phyloP scores from a whole-genome alignment of 1,140 invertebrate genomes.

The Ceratina australensis region DNA sequence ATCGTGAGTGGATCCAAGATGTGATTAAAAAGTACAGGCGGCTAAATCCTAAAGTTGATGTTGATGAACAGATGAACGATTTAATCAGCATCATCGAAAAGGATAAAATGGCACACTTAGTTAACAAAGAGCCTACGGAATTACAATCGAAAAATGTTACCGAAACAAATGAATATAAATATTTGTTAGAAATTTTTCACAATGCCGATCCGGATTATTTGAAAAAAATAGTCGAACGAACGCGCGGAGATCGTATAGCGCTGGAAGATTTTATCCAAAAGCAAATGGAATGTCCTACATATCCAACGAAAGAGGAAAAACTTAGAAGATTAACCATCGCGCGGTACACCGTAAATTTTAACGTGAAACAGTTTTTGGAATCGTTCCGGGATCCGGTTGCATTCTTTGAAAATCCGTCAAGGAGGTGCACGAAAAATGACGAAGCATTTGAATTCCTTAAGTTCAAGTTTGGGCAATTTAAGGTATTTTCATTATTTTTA shows the following conservation, averaged over 20 bases:
- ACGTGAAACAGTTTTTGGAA: constrained; percentile 79
- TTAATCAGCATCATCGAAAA: constrained; percentile 65
- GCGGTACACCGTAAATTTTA: constrained; percentile 76
- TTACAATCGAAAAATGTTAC: constrained; percentile 6
- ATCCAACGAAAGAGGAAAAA: constrained; percentile 81
- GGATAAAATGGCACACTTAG: constrained; percentile 40
- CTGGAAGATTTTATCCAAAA: constrained; percentile 72
- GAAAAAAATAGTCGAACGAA: constrained; percentile 67
- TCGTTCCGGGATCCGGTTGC: constrained; percentile 81
- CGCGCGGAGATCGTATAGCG: constrained; percentile 54
- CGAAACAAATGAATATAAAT: constrained; percentile 67
- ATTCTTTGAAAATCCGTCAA: constrained; percentile 77
- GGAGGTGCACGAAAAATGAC: constrained; percentile 62
- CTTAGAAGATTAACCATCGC: constrained; percentile 69
- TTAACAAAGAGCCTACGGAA: constrained; percentile 11
- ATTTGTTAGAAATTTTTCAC: constrained; percentile 73
- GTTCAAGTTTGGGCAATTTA: constrained; percentile 60
- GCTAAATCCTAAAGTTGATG: neutral
- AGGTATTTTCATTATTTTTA: constrained; percentile 53
- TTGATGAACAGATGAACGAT: constrained; percentile 29
- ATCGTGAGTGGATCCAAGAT: constrained; percentile 71
- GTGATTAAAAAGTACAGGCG: constrained; percentile 46
- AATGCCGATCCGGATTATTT: constrained; percentile 81
- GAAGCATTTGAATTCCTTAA: constrained; percentile 73
- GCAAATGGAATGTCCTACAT: constrained; percentile 76